These are phyloP conservation scores for Meloidogyne floridensis DNA, from an alignment of 1,140 invertebrate species.

Conservation along the genomic window DNA sequence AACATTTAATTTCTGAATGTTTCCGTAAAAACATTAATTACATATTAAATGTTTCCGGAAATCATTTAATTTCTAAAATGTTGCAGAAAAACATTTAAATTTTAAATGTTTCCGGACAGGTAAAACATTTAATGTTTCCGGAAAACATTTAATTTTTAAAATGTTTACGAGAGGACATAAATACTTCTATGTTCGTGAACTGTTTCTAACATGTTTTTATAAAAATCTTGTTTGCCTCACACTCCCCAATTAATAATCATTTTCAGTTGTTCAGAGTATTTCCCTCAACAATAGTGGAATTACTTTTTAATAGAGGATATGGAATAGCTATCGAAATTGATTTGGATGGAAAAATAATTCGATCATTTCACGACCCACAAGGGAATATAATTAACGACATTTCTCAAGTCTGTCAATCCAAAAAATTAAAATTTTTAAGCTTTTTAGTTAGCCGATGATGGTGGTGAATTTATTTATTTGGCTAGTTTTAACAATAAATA, in stretches of 20 bases:
- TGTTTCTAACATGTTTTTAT: too few species aligned
- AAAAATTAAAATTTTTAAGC: slow-evolving; percentile 26
- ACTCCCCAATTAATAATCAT: neutral
- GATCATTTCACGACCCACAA: slow-evolving; percentile 66
- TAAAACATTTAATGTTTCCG: neutral
- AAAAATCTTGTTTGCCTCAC: too few species aligned
- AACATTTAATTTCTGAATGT: neutral
- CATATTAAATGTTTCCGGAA: too few species aligned
- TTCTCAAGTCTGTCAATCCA: slow-evolving; percentile 56
- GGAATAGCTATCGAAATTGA: slow-evolving; percentile 67
- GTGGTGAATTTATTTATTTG: slow-evolving; percentile 41
- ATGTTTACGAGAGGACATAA: too few species aligned
- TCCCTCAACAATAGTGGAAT: slow-evolving; percentile 48
- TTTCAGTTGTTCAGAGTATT: slow-evolving; percentile 34
- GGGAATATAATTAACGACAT: slow-evolving; percentile 62
- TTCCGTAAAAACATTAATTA: too few species aligned
- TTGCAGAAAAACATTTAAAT: neutral
- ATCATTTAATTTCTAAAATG: neutral
- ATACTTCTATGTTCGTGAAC: too few species aligned
- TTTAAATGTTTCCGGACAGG: too few species aligned
- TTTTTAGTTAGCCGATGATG: slow-evolving; percentile 43
- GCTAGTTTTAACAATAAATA: slow-evolving; percentile 48
- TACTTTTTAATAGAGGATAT: slow-evolving; percentile 50
- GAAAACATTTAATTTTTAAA: too few species aligned
- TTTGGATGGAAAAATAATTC: slow-evolving; percentile 64